Base-by-base conservation (phyloP, 2,113 vertebrate species). In the Chloroceryle aenea region DNA sequence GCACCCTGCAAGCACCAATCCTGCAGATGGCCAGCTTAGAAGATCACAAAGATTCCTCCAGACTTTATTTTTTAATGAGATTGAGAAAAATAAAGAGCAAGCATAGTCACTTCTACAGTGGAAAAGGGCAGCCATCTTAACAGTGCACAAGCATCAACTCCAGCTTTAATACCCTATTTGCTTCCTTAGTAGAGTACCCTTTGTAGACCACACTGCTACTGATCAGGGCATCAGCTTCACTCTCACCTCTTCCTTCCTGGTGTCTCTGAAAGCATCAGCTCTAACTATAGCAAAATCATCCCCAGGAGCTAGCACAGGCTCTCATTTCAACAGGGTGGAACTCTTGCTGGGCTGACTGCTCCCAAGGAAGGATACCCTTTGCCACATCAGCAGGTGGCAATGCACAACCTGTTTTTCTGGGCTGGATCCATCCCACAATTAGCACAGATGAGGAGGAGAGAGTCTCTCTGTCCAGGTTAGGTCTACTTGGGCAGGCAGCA, bases 261-360 rank as follows among this genome's bases (percentile, higher is more conserved):
- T 36, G 14, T 79, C 36, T 61, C 53, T 36, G 7, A 85, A 72
- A 80, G 55, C 74, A 61, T 40, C 40, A 73, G 55, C 40, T 50
- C 40, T 50, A 43, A 58, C 58, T 36, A n/a, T 45, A 64, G 73
- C 55, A 66, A 38, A 81, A 29, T 36, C 58, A 58, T 22, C 30
- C 8, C 5, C 2, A 1, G 27, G 50, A 58, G 40, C 26, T 53
- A 66, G 73, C 1, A 5, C 12, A 45, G 5, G 2, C 12, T 40
- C n/a, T 68, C n/a, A 29, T 72, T 78, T 62, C 36, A 29, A 10
- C 13, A 43, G n/a, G 50, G 23, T n/a, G 32, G 48, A 45, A 69
- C 15, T 40, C 0, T 0, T 2, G 14, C 43, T 56, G 66, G 25
- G 22, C 58, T 68, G 61, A 27, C 5, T 4, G 4, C 29, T 64